Percentiles rank a stretch among this genome's conserved stretches.
Conservation (phyloP, 2,113 vertebrate genomes). For the Larimichthys polyactis region DNA sequence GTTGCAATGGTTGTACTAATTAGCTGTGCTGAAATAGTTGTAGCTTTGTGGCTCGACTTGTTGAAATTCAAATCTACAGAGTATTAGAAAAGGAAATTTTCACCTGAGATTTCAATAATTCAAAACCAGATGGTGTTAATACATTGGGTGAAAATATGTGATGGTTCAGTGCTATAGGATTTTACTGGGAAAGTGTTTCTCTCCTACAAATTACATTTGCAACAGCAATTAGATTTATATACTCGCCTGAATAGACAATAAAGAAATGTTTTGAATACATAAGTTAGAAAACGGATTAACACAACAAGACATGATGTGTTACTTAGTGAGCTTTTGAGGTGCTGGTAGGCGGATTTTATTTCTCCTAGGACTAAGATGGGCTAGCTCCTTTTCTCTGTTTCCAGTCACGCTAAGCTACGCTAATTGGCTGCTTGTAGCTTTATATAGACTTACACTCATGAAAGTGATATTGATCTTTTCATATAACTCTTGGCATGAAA, state of each 20-base stretch:
- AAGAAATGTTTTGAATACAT: neutral
- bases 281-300: neutral
- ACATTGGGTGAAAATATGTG: neutral
- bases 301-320: neutral
- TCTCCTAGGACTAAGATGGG: too few relatives aligned
- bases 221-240: neutral
- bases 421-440: neutral
- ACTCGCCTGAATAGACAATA: neutral
- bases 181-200: neutral
- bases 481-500: neutral
- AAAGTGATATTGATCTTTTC: neutral
- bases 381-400: too few relatives aligned
- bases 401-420: too few relatives aligned
- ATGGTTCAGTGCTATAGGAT: neutral
- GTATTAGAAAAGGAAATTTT: conserved; percentile 7
- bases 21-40: conserved; percentile 7
- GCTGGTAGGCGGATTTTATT: too few relatives aligned
- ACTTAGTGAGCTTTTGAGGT: neutral
- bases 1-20: conserved; percentile 33
- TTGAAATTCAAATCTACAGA: conserved; percentile 17
- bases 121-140: conserved; percentile 9
- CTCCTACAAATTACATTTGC: neutral
- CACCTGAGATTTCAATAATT: conserved; percentile 22
- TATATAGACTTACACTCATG: neutral
- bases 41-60: conserved; percentile 4